phyloP scores from a whole-genome alignment of 2,113 vertebrate species.

The Heliornis fulica region DNA sequence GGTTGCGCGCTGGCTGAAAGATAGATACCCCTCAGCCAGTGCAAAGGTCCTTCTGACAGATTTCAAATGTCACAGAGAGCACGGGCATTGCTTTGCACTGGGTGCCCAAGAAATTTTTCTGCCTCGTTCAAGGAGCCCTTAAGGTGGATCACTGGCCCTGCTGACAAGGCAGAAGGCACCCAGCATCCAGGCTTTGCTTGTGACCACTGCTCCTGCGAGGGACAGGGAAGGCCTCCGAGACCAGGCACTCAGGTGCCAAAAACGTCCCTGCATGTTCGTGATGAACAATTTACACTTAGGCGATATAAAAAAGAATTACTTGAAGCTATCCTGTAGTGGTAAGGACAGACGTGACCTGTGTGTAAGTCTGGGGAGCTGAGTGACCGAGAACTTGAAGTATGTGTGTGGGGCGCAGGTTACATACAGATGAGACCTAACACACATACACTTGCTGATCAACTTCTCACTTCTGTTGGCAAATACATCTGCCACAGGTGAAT shows the following conservation, averaged over 20 bases:
- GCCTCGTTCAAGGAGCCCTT: not conserved
- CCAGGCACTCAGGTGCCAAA: rapidly evolving
- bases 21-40: not conserved
- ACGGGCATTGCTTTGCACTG: not conserved
- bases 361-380: not conserved
- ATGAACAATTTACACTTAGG: rapidly evolving
- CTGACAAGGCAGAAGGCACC: not conserved
- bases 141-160: not conserved
- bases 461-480: not conserved
- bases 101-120: not conserved
- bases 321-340: not conserved
- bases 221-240: not conserved
- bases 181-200: not conserved
- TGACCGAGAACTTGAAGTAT: rapidly evolving
- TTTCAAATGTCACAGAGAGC: not conserved
- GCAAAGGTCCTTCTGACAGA: not conserved
- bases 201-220: not conserved
- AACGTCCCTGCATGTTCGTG: not conserved
- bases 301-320: not conserved
- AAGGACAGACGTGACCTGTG: not conserved
- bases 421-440: not conserved
- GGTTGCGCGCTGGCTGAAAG: not conserved
- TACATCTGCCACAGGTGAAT: not conserved
- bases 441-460: not conserved
- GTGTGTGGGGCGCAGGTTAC: not conserved